Evolutionary conservation across 2,113 vertebrate genomes (phyloP), one percentile per base, ranked within the genome.

Genomic region (Pachypanchax playfairii): DNA sequence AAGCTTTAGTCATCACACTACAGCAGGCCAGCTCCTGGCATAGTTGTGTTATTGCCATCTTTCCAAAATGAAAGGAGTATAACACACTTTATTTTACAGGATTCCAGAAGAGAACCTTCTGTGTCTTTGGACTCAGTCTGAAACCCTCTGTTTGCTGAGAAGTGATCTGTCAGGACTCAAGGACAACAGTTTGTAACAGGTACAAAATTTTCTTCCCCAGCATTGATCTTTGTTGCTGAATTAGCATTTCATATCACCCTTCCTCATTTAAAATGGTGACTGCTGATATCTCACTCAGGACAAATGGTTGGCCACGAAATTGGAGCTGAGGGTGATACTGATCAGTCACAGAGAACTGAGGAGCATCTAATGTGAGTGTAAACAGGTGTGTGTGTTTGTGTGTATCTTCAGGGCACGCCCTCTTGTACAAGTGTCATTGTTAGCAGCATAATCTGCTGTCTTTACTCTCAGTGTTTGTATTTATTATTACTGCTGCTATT

Each of bases 241-340:
- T 91, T 89, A 77, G 87, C 87, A 90, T 90, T 90, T 86, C 78
- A 79, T 84, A 79, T 85, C 74, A 83, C 86, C 79, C 76, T 71
- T 82, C 38, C 81, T 91, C 83, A 84, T 87, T 89, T 82, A 85
- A 89, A 87, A 87, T 75, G 77, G 75, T 87, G 84, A 89, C 86
- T 87, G 85, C 79, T 66, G 82, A 88, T 88, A 87, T 84, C 82
- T 88, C 70, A 70, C 60, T 65, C 65, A 75, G 75, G 77, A 87
- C 77, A 79, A 85, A 90, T 69, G 79, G 65, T 48, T 61, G 69
- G 67, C 79, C 70, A 41, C 82, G 84, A 73, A 82, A 77, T 76
- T 73, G 61, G 58, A 57, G 72, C 60, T 41, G 58, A 74, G 59
- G 76, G 64, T 73, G 85, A 89, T 86, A 89, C 63, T 59, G 78